Evolutionary conservation across 1,140 invertebrate species (phyloP).

Genomic region (Maniola jurtina): DNA sequence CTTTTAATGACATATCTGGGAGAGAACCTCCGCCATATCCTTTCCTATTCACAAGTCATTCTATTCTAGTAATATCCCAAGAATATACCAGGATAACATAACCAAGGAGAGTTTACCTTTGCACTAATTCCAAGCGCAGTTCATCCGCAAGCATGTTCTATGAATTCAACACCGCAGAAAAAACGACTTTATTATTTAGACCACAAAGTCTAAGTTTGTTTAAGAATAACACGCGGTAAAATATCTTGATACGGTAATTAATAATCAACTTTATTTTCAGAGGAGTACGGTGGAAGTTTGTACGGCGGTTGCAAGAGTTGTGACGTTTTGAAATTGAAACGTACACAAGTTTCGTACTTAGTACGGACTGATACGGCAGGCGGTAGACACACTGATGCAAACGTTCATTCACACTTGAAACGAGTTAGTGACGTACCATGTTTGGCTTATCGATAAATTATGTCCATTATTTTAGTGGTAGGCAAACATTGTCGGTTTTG

Average conservation of each 20-base stretch:
- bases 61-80: slow-evolving; percentile 14
- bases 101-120: slow-evolving; percentile 42
- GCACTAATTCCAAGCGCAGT: slow-evolving; percentile 44
- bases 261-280: background rate
- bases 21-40: too few relatives aligned
- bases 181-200: background rate
- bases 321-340: slow-evolving; percentile 33
- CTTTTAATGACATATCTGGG: too few relatives aligned
- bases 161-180: slow-evolving; percentile 16
- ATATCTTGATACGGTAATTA: slow-evolving; percentile 7
- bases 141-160: slow-evolving; percentile 27
- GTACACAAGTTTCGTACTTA: slow-evolving; percentile 56
- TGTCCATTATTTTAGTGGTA: background rate
- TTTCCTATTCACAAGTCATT: background rate
- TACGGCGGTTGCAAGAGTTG: slow-evolving; percentile 28
- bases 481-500: background rate
- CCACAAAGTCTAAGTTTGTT: slow-evolving; percentile 14
- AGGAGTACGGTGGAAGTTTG: slow-evolving; percentile 26
- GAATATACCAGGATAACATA: slow-evolving; percentile 33
- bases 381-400: slow-evolving; percentile 58
- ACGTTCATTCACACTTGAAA: slow-evolving; percentile 63
- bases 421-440: slow-evolving; percentile 39
- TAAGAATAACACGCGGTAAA: slow-evolving; percentile 12
- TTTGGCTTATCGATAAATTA: slow-evolving; percentile 20
- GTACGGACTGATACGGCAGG: slow-evolving; percentile 63